Percentiles rank a stretch among this genome's conserved stretches.
These are phyloP conservation scores for Chaetodon trifasciatus DNA, from an alignment of 2,797 vertebrate species.

Conservation along the genomic window DNA sequence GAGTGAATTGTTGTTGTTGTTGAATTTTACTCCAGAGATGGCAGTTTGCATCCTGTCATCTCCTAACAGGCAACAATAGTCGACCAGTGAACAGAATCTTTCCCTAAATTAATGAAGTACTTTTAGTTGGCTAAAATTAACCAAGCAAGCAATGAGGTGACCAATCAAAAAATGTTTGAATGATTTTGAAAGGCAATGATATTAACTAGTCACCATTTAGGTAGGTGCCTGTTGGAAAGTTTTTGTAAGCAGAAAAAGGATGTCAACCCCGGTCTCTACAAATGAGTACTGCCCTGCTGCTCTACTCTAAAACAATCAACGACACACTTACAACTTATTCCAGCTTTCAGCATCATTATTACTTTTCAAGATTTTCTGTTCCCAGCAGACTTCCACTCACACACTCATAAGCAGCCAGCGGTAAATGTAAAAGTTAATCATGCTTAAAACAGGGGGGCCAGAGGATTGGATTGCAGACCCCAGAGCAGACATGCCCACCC, in stretches of 20 bases:
- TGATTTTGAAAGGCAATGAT: not conserved
- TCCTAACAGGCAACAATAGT: not conserved
- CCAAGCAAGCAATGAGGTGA: not conserved
- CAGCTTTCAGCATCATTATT: constrained; percentile 41
- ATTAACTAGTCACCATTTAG: not conserved
- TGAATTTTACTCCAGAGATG: too few relatives aligned
- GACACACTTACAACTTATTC: constrained; percentile 26
- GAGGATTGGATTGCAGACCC: constrained; percentile 56
- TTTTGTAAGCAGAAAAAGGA: not conserved
- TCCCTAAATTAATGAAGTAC: not conserved
- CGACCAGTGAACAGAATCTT: not conserved
- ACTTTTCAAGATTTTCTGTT: constrained; percentile 60
- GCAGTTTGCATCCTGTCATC: not conserved
- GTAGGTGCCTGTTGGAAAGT: not conserved
- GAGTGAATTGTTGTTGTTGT: too few relatives aligned
- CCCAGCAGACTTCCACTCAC: constrained; percentile 31
- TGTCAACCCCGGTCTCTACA: not conserved
- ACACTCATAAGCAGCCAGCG: not conserved
- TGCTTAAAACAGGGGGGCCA: constrained; percentile 20
- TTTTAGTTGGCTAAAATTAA: not conserved
- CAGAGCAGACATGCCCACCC: constrained; percentile 28
- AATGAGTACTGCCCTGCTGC: not conserved
- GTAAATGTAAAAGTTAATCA: constrained; percentile 41
- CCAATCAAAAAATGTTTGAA: not conserved
- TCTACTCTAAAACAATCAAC: constrained; percentile 8